Percentiles rank a stretch among this genome's conserved stretches.
Conservation (phyloP, 1,140 invertebrate genomes). For the Drosophila erecta region DNA sequence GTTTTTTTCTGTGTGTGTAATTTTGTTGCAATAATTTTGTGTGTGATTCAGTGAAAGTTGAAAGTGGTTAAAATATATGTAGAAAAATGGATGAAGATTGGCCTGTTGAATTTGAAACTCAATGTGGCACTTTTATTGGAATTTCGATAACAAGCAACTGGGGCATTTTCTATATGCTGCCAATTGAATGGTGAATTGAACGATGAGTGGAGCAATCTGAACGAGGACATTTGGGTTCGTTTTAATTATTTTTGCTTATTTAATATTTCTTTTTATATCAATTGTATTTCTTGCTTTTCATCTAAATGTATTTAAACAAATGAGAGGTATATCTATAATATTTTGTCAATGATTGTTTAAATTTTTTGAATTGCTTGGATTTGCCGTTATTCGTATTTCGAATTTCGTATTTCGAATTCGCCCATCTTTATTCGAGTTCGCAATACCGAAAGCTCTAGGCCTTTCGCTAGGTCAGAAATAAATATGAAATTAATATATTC, state of each 20-base stretch:
- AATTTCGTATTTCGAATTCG: not conserved
- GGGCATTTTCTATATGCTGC: conserved; percentile 48
- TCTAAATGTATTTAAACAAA: no score
- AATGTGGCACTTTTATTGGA: not conserved
- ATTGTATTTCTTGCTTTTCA: no score
- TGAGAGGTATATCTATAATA: no score
- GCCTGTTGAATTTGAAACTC: conserved; percentile 16
- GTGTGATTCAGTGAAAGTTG: not conserved
- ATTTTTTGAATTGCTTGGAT: no score
- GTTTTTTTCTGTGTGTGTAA: not conserved
- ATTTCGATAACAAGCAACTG: conserved; percentile 37
- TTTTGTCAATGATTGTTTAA: not conserved
- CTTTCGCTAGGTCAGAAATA: not conserved
- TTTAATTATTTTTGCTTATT: conserved; percentile 6
- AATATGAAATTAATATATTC: no score
- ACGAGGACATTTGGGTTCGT: conserved; percentile 67
- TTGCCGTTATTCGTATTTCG: no score
- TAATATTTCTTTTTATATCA: not conserved
- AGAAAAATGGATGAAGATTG: conserved; percentile 39
- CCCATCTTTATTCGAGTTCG: conserved; percentile 11
- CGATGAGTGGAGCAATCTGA: conserved; percentile 45
- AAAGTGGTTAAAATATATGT: not conserved
- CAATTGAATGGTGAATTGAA: conserved; percentile 54
- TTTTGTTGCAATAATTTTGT: conserved; percentile 3
- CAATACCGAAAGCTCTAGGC: not conserved